Conservation (phyloP, 2,888 invertebrate genomes). For the Brenthis ino region DNA sequence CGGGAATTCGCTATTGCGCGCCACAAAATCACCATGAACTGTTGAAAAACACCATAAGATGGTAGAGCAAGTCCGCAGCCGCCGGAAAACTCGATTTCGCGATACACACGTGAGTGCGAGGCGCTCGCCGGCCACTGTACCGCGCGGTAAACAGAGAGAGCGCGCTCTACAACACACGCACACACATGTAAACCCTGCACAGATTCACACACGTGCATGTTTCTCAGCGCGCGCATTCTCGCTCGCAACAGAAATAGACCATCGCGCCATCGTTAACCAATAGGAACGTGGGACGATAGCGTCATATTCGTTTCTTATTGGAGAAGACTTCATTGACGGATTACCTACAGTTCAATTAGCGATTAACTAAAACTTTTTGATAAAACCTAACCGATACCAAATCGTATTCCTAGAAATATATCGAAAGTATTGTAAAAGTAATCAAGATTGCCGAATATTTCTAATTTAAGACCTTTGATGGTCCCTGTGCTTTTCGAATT, state of each 20-base stretch:
- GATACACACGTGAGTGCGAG: slow-evolving; percentile 84
- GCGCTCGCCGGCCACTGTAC: slow-evolving; percentile 81
- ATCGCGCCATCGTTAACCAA: slow-evolving; percentile 71
- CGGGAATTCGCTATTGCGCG: slow-evolving; percentile 59
- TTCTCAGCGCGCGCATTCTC: slow-evolving; percentile 68
- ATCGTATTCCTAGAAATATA: slow-evolving; percentile 56
- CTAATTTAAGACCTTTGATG: slow-evolving; percentile 16
- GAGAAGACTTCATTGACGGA: slow-evolving; percentile 71
- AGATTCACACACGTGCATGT: slow-evolving; percentile 48
- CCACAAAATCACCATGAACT: slow-evolving; percentile 71
- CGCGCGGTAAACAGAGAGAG: slow-evolving; percentile 81
- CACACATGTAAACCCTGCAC: slow-evolving; percentile 50
- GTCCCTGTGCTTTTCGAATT: slow-evolving; percentile 20
- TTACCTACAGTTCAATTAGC: slow-evolving; percentile 75
- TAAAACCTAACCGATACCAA: slow-evolving; percentile 74
- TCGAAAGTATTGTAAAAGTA: slow-evolving; percentile 49
- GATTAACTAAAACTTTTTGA: slow-evolving; percentile 78
- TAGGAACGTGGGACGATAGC: slow-evolving; percentile 58
- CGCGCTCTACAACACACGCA: slow-evolving; percentile 74
- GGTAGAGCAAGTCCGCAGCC: slow-evolving; percentile 62
- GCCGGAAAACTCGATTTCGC: slow-evolving; percentile 72
- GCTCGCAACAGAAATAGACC: slow-evolving; percentile 67
- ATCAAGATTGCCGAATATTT: slow-evolving; percentile 37
- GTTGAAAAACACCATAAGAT: slow-evolving; percentile 71
- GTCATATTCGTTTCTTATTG: slow-evolving; percentile 60